These are phyloP conservation scores for Pocillopora grandis DNA, from an alignment of 92 coral and sea anemone species.

Conservation along the genomic window DNA sequence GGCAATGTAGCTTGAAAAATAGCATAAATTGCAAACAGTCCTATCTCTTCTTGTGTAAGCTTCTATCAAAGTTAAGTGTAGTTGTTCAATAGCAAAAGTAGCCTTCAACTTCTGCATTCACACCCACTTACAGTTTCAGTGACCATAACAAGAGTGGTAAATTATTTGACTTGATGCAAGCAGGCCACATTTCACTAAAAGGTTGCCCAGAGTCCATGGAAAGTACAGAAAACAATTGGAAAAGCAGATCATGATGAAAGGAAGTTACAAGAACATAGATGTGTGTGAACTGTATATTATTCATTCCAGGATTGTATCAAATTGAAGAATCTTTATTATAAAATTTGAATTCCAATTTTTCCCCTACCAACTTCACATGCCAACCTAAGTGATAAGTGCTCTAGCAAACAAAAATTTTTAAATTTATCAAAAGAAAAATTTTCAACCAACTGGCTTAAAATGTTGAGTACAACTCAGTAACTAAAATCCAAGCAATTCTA, in stretches of 20 bases:
- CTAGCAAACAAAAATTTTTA: background rate
- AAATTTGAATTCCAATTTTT: background rate
- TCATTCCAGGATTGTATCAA: background rate
- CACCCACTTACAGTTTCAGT: background rate
- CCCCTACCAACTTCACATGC: background rate
- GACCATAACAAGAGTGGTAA: background rate
- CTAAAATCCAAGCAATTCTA: background rate
- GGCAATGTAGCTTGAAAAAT: background rate
- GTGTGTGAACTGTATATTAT: background rate
- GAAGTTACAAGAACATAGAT: background rate
- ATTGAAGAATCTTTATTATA: background rate
- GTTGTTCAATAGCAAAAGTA: background rate
- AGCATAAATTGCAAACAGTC: background rate
- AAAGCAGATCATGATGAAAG: background rate
- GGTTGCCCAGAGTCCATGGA: too few species aligned
- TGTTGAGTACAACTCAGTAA: background rate
- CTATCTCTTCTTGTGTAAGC: background rate
- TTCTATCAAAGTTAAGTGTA: too few species aligned
- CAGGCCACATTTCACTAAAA: background rate
- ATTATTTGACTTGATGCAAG: background rate
- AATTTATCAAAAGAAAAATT: background rate
- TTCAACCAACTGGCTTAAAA: background rate
- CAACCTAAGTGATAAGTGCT: background rate
- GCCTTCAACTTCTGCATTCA: background rate
- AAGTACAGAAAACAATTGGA: background rate